These are phyloP conservation scores for Lethocerus indicus DNA, from an alignment of 1,140 invertebrate genomes.

Conservation along the genomic window DNA sequence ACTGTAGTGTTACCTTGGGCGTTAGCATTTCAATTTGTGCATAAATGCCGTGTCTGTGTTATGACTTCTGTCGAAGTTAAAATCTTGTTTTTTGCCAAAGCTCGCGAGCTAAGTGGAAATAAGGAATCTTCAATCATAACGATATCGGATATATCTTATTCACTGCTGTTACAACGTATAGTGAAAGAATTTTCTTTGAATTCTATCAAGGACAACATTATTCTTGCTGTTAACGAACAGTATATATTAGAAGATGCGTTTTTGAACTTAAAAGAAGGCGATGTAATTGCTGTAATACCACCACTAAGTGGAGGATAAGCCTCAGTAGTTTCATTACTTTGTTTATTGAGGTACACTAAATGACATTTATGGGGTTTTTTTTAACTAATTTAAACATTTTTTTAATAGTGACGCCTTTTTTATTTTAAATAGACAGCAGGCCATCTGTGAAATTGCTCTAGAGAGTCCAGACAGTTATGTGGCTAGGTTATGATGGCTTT, in stretches of 20 bases:
- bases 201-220: conserved; percentile 46
- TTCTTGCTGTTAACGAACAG: conserved; percentile 67
- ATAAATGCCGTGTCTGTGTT: too few species aligned
- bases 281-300: conserved; percentile 19
- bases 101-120: conserved; percentile 55
- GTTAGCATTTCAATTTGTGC: too few species aligned
- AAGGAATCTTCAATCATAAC: conserved; percentile 33
- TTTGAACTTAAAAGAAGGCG: conserved; percentile 15
- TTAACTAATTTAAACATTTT: too few species aligned
- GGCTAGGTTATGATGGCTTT: too few species aligned
- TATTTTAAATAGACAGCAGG: too few species aligned
- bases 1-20: too few species aligned
- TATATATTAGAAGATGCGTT: conserved; percentile 31
- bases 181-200: conserved; percentile 41
- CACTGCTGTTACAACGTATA: conserved; percentile 37
- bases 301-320: conserved; percentile 24
- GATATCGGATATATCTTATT: conserved; percentile 28
- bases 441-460: too few species aligned
- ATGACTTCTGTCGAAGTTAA: conserved; percentile 28
- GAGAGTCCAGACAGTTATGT: too few species aligned
- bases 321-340: too few species aligned
- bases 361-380: too few species aligned
- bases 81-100: conserved; percentile 74
- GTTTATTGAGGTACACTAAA: too few species aligned
- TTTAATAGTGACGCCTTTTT: too few species aligned